phyloP scores from a whole-genome alignment of 2,888 invertebrate genomes.

The Rhagophthalmus giganteus region DNA sequence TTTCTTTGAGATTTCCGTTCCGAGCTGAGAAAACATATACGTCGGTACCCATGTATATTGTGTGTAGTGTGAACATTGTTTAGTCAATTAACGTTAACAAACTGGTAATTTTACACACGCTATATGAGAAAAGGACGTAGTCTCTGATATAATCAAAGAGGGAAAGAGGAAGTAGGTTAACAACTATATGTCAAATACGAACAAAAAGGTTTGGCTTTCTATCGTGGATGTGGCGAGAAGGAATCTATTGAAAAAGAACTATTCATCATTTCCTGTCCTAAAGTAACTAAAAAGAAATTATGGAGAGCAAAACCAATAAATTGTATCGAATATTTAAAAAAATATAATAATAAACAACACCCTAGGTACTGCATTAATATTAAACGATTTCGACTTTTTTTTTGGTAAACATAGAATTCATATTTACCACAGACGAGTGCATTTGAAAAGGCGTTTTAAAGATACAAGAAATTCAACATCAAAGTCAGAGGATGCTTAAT shows the following conservation, averaged over 20 bases:
- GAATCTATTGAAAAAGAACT: slow-evolving; percentile 20
- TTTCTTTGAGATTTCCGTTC: slow-evolving; percentile 26
- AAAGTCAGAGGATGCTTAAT: slow-evolving; percentile 17
- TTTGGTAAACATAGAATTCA: slow-evolving; percentile 4
- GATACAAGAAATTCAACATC: slow-evolving; percentile 17
- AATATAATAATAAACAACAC: no score
- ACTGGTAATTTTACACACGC: slow-evolving; percentile 12
- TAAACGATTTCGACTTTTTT: no score
- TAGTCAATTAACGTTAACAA: slow-evolving; percentile 28
- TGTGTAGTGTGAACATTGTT: slow-evolving; percentile 27
- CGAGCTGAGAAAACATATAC: slow-evolving; percentile 27
- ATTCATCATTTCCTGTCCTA: slow-evolving; percentile 12
- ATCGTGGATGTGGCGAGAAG: slow-evolving; percentile 15
- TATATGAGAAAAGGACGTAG: no score
- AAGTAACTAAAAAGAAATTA: not conserved
- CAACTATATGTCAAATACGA: not conserved
- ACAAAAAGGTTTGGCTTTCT: slow-evolving; percentile 7
- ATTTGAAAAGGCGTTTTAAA: slow-evolving; percentile 6
- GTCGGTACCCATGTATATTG: no score
- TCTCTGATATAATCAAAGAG: not conserved
- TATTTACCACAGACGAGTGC: slow-evolving; percentile 4
- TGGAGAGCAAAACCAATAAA: no score
- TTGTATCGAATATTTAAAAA: slow-evolving; percentile 2
- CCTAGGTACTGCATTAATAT: no score
- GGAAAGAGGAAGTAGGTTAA: not conserved